phyloP scores from a whole-genome alignment of 2,888 invertebrate genomes.

The Hoplodrina ambigua region DNA sequence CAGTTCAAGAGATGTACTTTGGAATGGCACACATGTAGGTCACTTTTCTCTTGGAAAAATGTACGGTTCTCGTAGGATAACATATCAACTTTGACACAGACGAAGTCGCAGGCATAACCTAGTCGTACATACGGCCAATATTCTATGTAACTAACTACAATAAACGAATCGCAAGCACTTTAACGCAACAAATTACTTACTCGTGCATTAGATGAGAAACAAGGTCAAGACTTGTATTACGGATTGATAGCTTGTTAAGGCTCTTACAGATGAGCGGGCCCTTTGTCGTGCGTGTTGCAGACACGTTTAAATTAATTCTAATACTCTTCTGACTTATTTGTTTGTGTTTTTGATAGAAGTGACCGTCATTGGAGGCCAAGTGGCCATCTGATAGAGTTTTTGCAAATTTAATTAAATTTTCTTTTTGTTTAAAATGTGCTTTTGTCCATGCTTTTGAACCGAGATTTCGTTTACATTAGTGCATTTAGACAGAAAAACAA shows the following conservation, averaged over 20 bases:
- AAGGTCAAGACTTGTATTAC: slow-evolving; percentile 70
- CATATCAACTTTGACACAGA: too few relatives aligned
- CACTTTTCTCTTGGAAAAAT: too few relatives aligned
- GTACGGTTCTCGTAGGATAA: too few relatives aligned
- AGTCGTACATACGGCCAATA: slow-evolving; percentile 2
- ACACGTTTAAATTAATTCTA: not conserved
- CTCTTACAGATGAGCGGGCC: slow-evolving; percentile 51
- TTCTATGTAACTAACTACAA: slow-evolving; percentile 39
- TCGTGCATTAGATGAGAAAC: slow-evolving; percentile 67
- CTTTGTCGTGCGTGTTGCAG: slow-evolving; percentile 20
- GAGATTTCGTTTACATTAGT: too few relatives aligned
- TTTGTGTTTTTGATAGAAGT: not conserved
- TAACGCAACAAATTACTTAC: slow-evolving; percentile 68
- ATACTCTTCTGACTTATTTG: not conserved
- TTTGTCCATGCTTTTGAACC: too few relatives aligned
- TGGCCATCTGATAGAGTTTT: not conserved
- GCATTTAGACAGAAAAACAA: too few relatives aligned
- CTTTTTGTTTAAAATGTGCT: not conserved
- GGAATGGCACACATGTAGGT: too few relatives aligned
- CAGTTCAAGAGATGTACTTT: too few relatives aligned
- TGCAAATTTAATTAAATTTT: not conserved
- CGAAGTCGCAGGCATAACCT: too few relatives aligned
- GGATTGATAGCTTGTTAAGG: slow-evolving; percentile 47
- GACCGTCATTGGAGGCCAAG: not conserved
- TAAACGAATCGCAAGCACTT: slow-evolving; percentile 73